A percentile compares a stretch with the other conserved stretches of the same genome.
phyloP scores from a whole-genome alignment of 2,888 invertebrate genomes.

The Oxycera nigricornis region DNA sequence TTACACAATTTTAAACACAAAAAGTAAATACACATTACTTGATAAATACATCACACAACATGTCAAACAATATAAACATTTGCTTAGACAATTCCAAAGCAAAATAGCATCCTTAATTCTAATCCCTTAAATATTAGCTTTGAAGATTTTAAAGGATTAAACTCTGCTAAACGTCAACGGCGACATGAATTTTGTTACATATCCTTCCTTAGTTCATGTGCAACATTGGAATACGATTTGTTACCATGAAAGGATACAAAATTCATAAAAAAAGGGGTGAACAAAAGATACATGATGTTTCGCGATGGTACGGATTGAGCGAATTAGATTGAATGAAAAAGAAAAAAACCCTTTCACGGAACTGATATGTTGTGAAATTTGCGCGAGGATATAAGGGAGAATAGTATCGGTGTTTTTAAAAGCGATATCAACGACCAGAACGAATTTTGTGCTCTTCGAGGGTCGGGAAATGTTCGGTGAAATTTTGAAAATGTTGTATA shows the following conservation, averaged over 20 bases:
- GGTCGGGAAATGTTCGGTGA: no score
- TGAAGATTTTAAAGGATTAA: constrained; percentile 61
- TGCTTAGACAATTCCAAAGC: constrained; percentile 30
- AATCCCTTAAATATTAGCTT: constrained; percentile 63
- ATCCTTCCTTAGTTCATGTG: constrained; percentile 14
- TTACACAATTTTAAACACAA: not conserved
- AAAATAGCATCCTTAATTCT: constrained; percentile 53
- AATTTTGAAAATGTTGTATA: no score
- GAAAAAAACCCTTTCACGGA: not conserved
- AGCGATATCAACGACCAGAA: constrained; percentile 4
- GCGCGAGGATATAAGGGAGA: not conserved
- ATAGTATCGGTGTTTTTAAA: not conserved
- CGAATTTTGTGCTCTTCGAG: no score
- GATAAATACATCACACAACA: constrained; percentile 40
- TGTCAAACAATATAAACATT: constrained; percentile 41
- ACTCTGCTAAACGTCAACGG: constrained; percentile 44
- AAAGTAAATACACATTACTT: not conserved
- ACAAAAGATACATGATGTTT: constrained; percentile 6
- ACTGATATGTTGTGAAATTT: constrained; percentile 16
- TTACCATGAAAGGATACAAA: not conserved
- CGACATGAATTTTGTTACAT: constrained; percentile 22
- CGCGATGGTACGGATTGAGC: not conserved
- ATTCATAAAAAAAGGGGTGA: not conserved
- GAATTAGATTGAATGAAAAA: constrained; percentile 20
- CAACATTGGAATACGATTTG: constrained; percentile 2